Base-by-base conservation (phyloP, 2,888 invertebrate species). In the Piscicola geometra region DNA sequence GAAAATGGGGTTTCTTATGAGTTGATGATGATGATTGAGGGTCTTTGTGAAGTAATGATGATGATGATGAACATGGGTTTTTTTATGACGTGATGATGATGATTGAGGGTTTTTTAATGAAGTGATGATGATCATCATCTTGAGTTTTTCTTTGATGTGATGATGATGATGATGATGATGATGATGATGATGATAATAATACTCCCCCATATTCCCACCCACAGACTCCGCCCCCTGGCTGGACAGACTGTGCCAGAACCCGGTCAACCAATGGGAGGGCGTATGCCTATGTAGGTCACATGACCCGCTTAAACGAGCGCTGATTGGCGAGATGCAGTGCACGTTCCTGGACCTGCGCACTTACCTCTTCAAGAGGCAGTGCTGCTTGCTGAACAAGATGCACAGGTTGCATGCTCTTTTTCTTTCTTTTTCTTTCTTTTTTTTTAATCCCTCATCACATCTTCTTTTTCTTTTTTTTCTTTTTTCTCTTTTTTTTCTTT, bases 321-420 rank as follows among this genome's bases (percentile, higher is more conserved):
- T 81, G 73, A 83, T 87, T 66, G 80, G 83, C 52, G 79, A 82
- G 86, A 87, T 86, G 78, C 85, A 86, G 81, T 90, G 90, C 1
- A 91, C 93, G 0, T 87, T 96, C 76, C 87, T 97, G 82, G 94
- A 96, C 86, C 91, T 97, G 83, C 89, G 96, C 79, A 93, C 94
- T 85, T 97, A 97, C 86, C 88, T 97, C 79, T 97, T 93, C 85
- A 91, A 93, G 81, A 90, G 95, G 78, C 96, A 96, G 87, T 92
- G 93, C 85, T 91, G 93, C 83, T 90, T 96, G 89, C 88, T 87
- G 52, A 81, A 86, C 50, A 78, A 85, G 71, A 80, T 86, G 78
- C 82, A 82, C 81, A 90, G 91, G 86, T 91, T 92, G 76, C 35
- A n/a, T 1, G 5, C 41, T 41, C 41, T 41, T 15, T 41, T 41